Evolutionary conservation across 1,140 invertebrate genomes (phyloP).

Genomic region (Aphidius gifuensis): DNA sequence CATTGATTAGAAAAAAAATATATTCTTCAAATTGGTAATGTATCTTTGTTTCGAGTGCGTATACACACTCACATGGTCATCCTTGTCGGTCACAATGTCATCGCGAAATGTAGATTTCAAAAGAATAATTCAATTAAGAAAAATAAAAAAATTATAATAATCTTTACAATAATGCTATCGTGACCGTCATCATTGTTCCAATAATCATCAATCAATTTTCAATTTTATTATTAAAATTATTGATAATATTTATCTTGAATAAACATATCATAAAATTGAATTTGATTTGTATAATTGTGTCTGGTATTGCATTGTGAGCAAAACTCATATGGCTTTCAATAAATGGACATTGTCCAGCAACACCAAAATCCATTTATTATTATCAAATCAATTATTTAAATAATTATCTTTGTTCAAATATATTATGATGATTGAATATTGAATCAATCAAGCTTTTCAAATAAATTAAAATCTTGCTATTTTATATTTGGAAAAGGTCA

Average conservation of each 20-base stretch:
- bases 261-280: conserved; percentile 12
- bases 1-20: no score
- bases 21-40: no score
- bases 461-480: neutral
- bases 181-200: neutral
- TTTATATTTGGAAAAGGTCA: conserved; percentile 20
- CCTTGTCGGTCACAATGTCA: no score
- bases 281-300: conserved; percentile 16
- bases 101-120: no score
- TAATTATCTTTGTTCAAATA: neutral
- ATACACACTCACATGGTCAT: no score
- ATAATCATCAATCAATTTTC: neutral
- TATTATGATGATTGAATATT: neutral
- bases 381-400: neutral
- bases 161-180: no score
- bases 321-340: neutral
- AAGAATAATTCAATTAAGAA: no score
- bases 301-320: conserved; percentile 14
- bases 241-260: neutral
- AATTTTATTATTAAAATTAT: conserved; percentile 13
- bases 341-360: conserved; percentile 28
- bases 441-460: neutral
- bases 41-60: no score
- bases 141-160: no score
- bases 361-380: conserved; percentile 13